Conservation (phyloP, 2,113 vertebrate genomes). For the Stomatorhinus ivindoensis region DNA sequence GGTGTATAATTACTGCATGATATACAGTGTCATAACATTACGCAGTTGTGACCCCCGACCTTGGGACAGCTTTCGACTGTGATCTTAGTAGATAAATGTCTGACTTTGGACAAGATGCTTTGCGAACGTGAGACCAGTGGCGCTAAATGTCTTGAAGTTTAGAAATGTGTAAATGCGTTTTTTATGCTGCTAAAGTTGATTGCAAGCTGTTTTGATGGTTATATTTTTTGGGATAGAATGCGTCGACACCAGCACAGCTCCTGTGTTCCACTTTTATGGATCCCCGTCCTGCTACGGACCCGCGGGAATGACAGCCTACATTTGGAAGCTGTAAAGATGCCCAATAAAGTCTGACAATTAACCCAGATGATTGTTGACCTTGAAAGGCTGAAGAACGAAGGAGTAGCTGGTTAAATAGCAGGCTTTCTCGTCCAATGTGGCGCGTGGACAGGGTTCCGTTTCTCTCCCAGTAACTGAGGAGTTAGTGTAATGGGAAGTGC, state of each 20-base stretch:
- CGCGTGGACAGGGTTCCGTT: background rate
- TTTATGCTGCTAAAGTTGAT: background rate
- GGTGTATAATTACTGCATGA: background rate
- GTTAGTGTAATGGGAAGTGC: slow-evolving; percentile 34
- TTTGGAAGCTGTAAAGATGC: background rate
- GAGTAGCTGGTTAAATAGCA: background rate
- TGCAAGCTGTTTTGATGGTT: background rate
- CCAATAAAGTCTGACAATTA: background rate
- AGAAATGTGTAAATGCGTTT: background rate
- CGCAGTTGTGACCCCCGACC: background rate
- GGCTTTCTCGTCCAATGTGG: background rate
- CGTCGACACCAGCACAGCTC: background rate
- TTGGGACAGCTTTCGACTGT: background rate
- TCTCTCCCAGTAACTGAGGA: slow-evolving; percentile 17
- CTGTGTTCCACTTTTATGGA: background rate
- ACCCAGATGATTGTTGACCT: background rate
- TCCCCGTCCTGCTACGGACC: background rate
- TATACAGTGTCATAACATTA: background rate
- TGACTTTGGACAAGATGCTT: background rate
- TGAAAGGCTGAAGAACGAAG: background rate
- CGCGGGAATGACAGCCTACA: background rate
- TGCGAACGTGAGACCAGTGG: background rate
- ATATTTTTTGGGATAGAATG: background rate
- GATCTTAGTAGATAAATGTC: background rate
- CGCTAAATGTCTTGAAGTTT: background rate